Evolutionary conservation across 2,113 vertebrate species (phyloP).

Genomic region (Machaerirhynchus nigripectus): DNA sequence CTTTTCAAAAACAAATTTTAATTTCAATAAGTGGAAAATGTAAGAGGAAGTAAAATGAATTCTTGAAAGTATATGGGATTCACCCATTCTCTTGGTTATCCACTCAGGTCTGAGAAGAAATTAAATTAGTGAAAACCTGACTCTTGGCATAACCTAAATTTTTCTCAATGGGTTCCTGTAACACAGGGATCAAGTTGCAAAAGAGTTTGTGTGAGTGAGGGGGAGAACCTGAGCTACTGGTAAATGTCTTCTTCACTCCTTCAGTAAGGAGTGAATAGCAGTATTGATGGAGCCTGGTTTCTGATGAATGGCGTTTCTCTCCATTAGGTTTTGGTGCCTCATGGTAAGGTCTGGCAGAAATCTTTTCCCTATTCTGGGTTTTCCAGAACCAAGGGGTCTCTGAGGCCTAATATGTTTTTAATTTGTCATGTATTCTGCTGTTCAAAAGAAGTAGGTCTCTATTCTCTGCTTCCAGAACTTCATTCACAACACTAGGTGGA

Average conservation of each 20-base stretch:
- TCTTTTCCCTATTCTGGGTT: neutral
- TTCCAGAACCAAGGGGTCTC: neutral
- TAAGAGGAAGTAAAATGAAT: neutral
- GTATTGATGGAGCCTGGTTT: neutral
- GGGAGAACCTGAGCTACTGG: neutral
- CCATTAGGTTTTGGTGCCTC: neutral
- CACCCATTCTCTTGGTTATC: neutral
- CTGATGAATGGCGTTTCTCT: neutral
- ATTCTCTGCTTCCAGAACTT: neutral
- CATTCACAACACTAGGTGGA: neutral
- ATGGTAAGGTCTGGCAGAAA: neutral
- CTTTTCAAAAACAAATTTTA: neutral
- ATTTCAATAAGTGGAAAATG: neutral
- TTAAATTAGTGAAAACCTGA: neutral
- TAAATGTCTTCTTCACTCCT: neutral
- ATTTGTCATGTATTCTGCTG: neutral
- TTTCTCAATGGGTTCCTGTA: neutral
- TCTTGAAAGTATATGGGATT: neutral
- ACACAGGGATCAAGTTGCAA: neutral
- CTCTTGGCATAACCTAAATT: neutral
- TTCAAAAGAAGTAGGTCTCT: neutral
- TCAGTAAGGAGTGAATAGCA: neutral
- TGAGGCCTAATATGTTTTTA: neutral
- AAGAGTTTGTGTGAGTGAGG: neutral
- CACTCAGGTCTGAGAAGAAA: neutral